Evolutionary conservation across 2,888 invertebrate species (phyloP), one percentile per base, ranked within the genome.

Genomic region (Epinotia brunnichana): DNA sequence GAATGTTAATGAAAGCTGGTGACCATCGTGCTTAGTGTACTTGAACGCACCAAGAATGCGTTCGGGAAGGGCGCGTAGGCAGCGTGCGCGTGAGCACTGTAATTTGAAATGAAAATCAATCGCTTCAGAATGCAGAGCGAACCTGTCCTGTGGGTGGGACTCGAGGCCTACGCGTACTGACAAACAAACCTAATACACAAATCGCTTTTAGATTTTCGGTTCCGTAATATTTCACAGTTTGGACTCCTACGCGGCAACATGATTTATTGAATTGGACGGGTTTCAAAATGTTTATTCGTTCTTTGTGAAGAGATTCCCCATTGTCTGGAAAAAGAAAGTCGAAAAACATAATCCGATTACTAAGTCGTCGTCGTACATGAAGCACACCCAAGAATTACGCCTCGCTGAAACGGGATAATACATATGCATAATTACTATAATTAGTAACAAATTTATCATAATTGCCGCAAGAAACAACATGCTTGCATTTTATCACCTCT

Each of bases 71-170:
- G 85, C 76, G 88, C 83, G 90, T 90, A 83, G 90, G 90, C 73
- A 79, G 81, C 79, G 79, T 80, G 81, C 80, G 80, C 80, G 78
- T 80, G 81, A 80, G 86, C 81, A 82, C 83, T 86, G 84, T 87
- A 89, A 90, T 89, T 90, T 90, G 87, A 89, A 90, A 90, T 89
- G 88, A 90, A 91, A 91, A 91, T 90, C 88, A 84, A 88, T 87
- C 85, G 85, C 86, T 88, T 88, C 87, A 88, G 85, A 83, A 83
- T 85, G 84, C 80, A 79, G 83, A 84, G 83, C 81, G 81, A 90
- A 91, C 90, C 88, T 83, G 90, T 89, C 86, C 82, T 81, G 91
- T 92, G 87, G 91, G 91, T 84, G 90, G 83, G 76, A 84, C 78
- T 76, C 80, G 78, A 83, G 80, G 83, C 89, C 90, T 90, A 88